Evolutionary conservation across 1,140 invertebrate genomes (phyloP).

Genomic region (Bombus soroeensis): DNA sequence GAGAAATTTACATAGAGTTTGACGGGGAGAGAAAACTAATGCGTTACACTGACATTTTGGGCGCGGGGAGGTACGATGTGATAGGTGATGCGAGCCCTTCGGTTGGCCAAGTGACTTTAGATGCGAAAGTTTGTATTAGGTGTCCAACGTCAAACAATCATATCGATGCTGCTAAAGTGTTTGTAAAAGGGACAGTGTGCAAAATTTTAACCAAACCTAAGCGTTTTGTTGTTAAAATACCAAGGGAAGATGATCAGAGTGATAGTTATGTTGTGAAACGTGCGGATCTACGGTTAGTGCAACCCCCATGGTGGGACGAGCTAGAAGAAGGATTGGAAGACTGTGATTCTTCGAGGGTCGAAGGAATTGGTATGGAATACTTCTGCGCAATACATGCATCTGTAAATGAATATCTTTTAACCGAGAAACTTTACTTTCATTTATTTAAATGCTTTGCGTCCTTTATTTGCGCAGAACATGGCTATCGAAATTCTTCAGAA

Average conservation of each 20-base stretch:
- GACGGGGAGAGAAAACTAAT: constrained; percentile 85
- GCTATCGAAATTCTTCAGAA: constrained; percentile 79
- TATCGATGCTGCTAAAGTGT: constrained; percentile 84
- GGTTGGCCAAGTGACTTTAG: constrained; percentile 88
- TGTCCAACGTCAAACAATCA: constrained; percentile 82
- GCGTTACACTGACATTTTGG: constrained; percentile 88
- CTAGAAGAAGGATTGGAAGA: constrained; percentile 87
- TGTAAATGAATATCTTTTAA: too few species aligned
- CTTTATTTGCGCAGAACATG: constrained; percentile 70
- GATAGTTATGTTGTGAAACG: constrained; percentile 87
- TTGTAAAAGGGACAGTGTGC: constrained; percentile 92
- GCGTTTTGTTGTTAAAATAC: constrained; percentile 90
- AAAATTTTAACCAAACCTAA: constrained; percentile 88
- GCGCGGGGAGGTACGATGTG: constrained; percentile 91
- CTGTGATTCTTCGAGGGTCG: constrained; percentile 70
- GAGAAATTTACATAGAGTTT: constrained; percentile 78
- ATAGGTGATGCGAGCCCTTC: constrained; percentile 96
- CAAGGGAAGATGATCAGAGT: constrained; percentile 80
- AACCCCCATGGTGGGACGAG: constrained; percentile 98
- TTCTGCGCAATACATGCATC: neutral
- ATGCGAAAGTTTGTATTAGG: constrained; percentile 87
- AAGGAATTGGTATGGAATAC: constrained; percentile 70
- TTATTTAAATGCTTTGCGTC: neutral
- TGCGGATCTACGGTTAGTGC: constrained; percentile 93
- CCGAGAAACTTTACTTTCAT: neutral